phyloP scores from a whole-genome alignment of 2,113 vertebrate species.

The Ptilonorhynchus violaceus region DNA sequence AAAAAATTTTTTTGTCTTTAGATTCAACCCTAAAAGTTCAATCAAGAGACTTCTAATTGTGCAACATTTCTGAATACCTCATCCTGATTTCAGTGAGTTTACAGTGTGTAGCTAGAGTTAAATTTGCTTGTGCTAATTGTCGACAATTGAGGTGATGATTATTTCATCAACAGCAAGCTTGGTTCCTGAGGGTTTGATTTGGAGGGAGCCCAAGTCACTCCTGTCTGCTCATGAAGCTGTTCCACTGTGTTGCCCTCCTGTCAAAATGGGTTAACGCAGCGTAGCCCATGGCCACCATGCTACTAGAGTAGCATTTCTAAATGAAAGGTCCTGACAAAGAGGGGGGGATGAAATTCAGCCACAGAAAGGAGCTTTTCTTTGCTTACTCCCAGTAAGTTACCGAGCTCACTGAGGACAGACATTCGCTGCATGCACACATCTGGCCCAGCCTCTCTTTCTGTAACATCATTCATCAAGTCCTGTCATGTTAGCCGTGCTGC shows the following conservation, averaged over 20 bases:
- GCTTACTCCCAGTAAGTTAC: background rate
- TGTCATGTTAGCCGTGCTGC: background rate
- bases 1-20: background rate
- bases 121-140: background rate
- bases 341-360: background rate
- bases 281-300: background rate
- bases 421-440: slow-evolving; percentile 4
- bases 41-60: background rate
- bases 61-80: background rate
- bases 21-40: background rate
- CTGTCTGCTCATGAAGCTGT: background rate
- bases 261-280: background rate
- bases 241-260: background rate
- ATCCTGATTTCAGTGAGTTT: background rate
- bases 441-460: slow-evolving; percentile 3
- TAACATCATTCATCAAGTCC: slow-evolving; percentile 46
- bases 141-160: background rate
- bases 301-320: background rate
- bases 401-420: background rate
- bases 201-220: background rate
- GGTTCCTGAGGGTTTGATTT: background rate
- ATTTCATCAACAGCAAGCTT: background rate
- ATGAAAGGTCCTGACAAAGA: background rate
- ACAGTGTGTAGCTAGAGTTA: background rate
- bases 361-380: background rate